Evolutionary conservation across 2,888 invertebrate genomes (phyloP).

Genomic region (Elysia crispata): DNA sequence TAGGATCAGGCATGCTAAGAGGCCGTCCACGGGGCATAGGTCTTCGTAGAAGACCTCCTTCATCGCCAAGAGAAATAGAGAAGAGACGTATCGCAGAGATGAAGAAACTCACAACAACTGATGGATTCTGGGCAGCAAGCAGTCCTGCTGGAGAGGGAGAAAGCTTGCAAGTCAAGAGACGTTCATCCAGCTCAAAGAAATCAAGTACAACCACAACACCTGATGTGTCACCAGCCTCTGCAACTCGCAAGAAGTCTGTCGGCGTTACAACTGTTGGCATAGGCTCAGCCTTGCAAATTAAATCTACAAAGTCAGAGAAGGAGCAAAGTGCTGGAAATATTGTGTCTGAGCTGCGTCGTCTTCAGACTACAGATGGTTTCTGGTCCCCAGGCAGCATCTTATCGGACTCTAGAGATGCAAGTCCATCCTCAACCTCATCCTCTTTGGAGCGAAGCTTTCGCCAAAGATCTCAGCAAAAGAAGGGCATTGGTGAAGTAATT

Average conservation of each 20-base stretch:
- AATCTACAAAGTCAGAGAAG: too few relatives aligned
- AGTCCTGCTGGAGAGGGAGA: constrained; percentile 22
- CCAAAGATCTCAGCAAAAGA: neutral
- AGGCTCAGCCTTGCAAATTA: too few relatives aligned
- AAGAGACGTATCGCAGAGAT: constrained; percentile 16
- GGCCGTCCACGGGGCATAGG: too few relatives aligned
- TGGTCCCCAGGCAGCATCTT: constrained; percentile 13
- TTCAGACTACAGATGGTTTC: constrained; percentile 46
- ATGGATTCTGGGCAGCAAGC: constrained; percentile 41
- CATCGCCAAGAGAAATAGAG: too few relatives aligned
- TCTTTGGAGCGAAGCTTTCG: constrained; percentile 22
- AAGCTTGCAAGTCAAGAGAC: neutral
- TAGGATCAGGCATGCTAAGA: too few relatives aligned
- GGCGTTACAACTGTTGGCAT: neutral
- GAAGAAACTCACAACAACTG: constrained; percentile 41
- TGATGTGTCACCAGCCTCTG: constrained; percentile 26
- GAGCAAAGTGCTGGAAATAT: too few relatives aligned
- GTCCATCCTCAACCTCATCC: constrained; percentile 37
- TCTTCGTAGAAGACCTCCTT: too few relatives aligned
- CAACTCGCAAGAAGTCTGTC: neutral
- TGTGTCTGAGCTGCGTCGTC: constrained; percentile 28
- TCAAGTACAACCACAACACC: constrained; percentile 31
- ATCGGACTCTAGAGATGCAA: constrained; percentile 29
- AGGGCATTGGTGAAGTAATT: neutral
- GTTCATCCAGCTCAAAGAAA: neutral